These are phyloP conservation scores for Eulemur albifrons DNA, from an alignment of 2,797 vertebrate species.

Conservation along the genomic window DNA sequence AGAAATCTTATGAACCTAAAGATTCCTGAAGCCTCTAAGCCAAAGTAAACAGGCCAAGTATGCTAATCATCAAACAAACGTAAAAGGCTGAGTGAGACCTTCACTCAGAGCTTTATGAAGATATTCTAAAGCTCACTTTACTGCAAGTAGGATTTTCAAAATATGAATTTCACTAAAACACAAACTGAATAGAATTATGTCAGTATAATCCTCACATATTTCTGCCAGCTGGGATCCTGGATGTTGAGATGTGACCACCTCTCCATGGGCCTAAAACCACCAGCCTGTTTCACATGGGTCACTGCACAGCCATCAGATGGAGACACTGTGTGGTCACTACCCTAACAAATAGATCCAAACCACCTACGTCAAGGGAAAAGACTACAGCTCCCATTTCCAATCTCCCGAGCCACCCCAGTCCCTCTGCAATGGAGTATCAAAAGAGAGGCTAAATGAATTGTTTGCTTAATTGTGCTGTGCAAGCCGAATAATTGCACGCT, in stretches of 20 bases:
- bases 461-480: conserved; percentile 60
- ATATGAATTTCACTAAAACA: conserved; percentile 59
- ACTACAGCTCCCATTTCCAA: conserved; percentile 18
- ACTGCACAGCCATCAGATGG: conserved; percentile 14
- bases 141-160: not conserved
- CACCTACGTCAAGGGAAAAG: not conserved
- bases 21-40: not conserved
- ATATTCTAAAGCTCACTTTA: not conserved
- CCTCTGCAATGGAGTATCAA: conserved; percentile 55
- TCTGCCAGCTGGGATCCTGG: conserved; percentile 47
- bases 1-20: not conserved
- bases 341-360: not conserved
- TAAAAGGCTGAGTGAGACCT: not conserved
- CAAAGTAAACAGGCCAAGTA: not conserved
- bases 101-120: not conserved
- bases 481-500: conserved; percentile 47
- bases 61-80: not conserved
- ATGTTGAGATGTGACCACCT: conserved; percentile 34
- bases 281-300: not conserved
- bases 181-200: conserved; percentile 61
- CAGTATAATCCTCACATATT: conserved; percentile 54
- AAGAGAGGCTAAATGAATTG: conserved; percentile 66
- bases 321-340: conserved; percentile 10
- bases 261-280: conserved; percentile 11
- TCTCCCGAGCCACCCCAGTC: conserved; percentile 52